phyloP scores from a whole-genome alignment of 1,140 invertebrate genomes.

The silkworm (Bombyx mori) region ASM3026992v2 NC_085115.1:3813501-3814000 shows the following conservation, averaged over 20 bases:
- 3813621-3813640: neutral
- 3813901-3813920: too few relatives aligned
- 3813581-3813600: too few relatives aligned
- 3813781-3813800: conserved; percentile 28
- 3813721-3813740: conserved; percentile 38
- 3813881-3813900: neutral
- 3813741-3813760: conserved; percentile 19
- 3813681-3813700: conserved; percentile 45
- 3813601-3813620: too few relatives aligned
- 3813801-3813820: conserved; percentile 21
- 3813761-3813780: conserved; percentile 25
- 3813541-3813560: too few relatives aligned
- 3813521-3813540: too few relatives aligned
- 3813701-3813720: conserved; percentile 66
- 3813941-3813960: too few relatives aligned
- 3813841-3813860: conserved; percentile 33
- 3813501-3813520: too few relatives aligned
- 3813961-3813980: too few relatives aligned
- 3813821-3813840: conserved; percentile 29
- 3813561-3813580: too few relatives aligned
- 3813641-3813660: conserved; percentile 13
- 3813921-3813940: too few relatives aligned
- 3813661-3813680: conserved; percentile 32
- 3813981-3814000: neutral
- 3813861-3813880: neutral